These are phyloP conservation scores for Agonum fuliginosum DNA, from an alignment of 2,888 invertebrate species.

Conservation along the genomic window DNA sequence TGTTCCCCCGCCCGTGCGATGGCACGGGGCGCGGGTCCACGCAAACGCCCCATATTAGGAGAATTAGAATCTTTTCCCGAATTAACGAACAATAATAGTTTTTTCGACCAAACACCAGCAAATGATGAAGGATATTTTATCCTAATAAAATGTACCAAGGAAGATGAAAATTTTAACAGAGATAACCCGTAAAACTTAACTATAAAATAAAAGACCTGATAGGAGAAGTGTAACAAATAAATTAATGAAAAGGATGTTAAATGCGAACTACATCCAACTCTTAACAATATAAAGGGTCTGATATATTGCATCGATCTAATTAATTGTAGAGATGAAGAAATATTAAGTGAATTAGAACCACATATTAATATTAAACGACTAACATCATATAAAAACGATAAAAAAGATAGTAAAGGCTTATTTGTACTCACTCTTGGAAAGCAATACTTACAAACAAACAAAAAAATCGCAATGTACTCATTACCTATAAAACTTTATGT, in stretches of 20 bases:
- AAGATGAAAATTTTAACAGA: no score
- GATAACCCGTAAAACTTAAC: no score
- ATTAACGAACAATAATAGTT: no score
- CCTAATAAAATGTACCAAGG: no score
- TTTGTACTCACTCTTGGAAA: background rate
- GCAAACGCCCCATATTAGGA: no score
- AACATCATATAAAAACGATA: background rate
- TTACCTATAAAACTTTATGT: background rate
- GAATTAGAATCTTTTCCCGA: no score
- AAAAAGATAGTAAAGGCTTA: background rate
- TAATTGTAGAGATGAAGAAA: background rate
- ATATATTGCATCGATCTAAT: background rate
- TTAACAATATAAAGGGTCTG: background rate
- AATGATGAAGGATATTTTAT: no score
- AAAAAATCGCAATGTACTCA: background rate
- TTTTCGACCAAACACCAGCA: no score
- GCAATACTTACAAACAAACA: background rate
- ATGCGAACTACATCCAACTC: background rate
- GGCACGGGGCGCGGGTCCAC: no score
- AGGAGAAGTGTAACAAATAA: no score
- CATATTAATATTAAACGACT: background rate
- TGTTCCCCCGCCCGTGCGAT: no score
- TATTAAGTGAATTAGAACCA: background rate
- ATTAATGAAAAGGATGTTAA: background rate
- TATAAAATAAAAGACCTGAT: no score